phyloP scores from a whole-genome alignment of 2,888 invertebrate genomes.

The Plemyria rubiginata region DNA sequence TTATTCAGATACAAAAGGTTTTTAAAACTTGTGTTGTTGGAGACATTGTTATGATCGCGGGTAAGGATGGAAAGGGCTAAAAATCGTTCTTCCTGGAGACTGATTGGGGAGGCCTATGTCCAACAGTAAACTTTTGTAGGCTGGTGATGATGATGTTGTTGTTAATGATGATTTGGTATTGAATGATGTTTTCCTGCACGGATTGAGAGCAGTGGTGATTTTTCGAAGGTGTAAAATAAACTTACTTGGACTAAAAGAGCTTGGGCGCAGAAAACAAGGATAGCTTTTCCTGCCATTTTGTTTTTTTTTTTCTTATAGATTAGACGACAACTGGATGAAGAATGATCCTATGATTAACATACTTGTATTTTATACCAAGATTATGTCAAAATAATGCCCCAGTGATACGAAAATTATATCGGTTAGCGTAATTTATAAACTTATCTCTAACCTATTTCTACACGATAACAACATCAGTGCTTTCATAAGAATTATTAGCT shows the following conservation, averaged over 20 bases:
- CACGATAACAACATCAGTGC: slow-evolving; percentile 1
- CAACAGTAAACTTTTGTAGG: no score
- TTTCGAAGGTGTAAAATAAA: not conserved
- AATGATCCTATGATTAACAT: slow-evolving; percentile 25
- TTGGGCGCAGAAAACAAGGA: slow-evolving; percentile 26
- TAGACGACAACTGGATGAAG: not conserved
- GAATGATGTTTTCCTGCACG: no score
- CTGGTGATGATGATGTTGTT: no score
- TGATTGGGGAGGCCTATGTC: no score
- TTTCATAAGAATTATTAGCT: not conserved
- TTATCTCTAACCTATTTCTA: slow-evolving; percentile 18
- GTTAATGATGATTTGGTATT: no score
- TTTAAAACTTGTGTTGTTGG: no score
- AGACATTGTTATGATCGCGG: no score
- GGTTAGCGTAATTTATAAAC: not conserved
- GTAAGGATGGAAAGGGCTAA: no score
- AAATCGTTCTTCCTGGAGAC: no score
- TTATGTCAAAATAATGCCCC: slow-evolving; percentile 13
- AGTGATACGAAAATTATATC: slow-evolving; percentile 6
- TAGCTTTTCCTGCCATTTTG: slow-evolving; percentile 22
- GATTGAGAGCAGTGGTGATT: no score
- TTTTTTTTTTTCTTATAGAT: not conserved
- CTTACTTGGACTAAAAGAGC: slow-evolving; percentile 44
- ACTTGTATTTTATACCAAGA: slow-evolving; percentile 13
- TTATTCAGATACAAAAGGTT: no score